Evolutionary conservation across 2,888 invertebrate genomes (phyloP), one percentile per base, ranked within the genome.

Genomic region (Melipona beecheii): DNA sequence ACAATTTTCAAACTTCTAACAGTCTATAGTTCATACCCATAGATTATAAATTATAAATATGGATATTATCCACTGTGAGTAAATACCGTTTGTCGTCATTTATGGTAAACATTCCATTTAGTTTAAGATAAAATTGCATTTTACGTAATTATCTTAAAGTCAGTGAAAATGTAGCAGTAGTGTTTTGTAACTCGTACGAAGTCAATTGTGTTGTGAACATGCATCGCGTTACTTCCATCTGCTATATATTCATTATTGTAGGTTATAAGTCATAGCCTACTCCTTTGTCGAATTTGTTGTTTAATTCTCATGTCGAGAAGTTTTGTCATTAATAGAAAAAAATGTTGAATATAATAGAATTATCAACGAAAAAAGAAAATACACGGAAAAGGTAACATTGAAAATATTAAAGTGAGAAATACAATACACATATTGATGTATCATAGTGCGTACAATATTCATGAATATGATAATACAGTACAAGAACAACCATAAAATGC

Each of bases 261-360:
- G 89, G 89, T 89, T 89, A 90, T 89, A 87, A 87, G 75, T 87
- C 88, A 88, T 86, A 66, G 49, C 52, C 24, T 60, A 64, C 24
- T 49, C n/a, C 9, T 50, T 79, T 75, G 75, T 71, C 68, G 4
- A 71, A 78, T 60, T 68, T 11, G 36, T 36, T 49, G 15, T 72
- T 31, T 52, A 19, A 2, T 66, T 27, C 2, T 21, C 2, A 0
- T 49, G 11, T 43, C 9, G 11, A 43, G 19, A 21, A 66, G 50
- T 36, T 66, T 6, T n/a, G 36, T 49, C 24, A 31, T 71, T 64
- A 2, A 19, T 36, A 60, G n/a, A 49, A 19, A 43, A 43, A 60
- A 72, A 49, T 31, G 9, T 74, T 71, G 15, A 31, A 72, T 43
- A 19, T 24, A 15, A 69, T 75, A 75, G 9, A 72, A 27, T 9